phyloP scores from a whole-genome alignment of 2,888 invertebrate genomes.

The Shargacucullia verbasci region DNA sequence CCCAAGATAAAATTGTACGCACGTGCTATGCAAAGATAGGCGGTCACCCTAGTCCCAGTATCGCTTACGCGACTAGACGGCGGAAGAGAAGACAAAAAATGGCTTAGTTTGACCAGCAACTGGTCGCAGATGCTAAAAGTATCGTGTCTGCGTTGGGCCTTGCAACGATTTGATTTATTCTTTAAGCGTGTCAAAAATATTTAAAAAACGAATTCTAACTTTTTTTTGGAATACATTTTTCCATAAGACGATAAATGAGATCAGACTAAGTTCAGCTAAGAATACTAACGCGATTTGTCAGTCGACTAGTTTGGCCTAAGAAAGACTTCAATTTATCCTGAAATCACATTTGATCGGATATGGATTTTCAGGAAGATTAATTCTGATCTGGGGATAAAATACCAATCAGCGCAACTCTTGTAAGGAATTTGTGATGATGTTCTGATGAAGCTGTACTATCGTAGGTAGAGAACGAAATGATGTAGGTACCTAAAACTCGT shows the following conservation, averaged over 20 bases:
- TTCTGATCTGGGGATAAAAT: constrained; percentile 6
- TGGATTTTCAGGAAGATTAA: constrained; percentile 11
- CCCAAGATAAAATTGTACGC: too few species aligned
- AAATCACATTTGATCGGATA: constrained; percentile 27
- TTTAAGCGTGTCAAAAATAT: constrained; percentile 14
- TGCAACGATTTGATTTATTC: constrained; percentile 21
- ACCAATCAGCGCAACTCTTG: background rate
- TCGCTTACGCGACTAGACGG: too few species aligned
- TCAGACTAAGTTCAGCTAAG: constrained; percentile 3
- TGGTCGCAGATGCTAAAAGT: too few species aligned
- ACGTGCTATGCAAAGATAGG: too few species aligned
- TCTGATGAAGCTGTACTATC: too few species aligned
- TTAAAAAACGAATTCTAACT: background rate
- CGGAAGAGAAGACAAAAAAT: too few species aligned
- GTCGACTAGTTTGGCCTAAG: constrained; percentile 2
- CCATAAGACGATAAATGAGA: constrained; percentile 11
- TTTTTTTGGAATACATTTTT: constrained; percentile 1
- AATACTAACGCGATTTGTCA: constrained; percentile 9
- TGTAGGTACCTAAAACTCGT: too few species aligned
- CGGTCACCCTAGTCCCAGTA: too few species aligned
- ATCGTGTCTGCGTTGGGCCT: background rate
- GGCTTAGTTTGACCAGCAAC: too few species aligned
- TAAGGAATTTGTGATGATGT: too few species aligned
- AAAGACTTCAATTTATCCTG: constrained; percentile 4
- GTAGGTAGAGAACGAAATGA: too few species aligned